Percentiles rank a stretch among this genome's conserved stretches.
Conservation (phyloP, 2,888 invertebrate genomes). For the Acholoe squamosa region DNA sequence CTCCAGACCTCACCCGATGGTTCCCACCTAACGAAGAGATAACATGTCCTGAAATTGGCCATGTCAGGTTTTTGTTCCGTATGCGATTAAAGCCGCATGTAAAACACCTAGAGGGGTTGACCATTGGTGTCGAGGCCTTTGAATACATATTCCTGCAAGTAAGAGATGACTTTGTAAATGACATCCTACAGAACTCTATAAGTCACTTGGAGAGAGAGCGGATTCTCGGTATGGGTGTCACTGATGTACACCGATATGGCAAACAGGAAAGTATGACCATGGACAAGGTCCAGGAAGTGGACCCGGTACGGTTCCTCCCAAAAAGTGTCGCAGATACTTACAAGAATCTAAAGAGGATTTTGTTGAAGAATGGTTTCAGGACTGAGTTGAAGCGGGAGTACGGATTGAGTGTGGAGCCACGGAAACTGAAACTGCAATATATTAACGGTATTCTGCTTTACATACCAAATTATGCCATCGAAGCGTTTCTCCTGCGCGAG, state of each 20-base stretch:
- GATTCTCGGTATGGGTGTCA: slow-evolving; percentile 63
- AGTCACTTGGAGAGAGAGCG: slow-evolving; percentile 60
- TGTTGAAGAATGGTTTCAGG: slow-evolving; percentile 39
- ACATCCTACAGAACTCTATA: background rate
- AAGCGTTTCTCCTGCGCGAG: slow-evolving; percentile 9
- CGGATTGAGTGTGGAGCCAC: background rate
- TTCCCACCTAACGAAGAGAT: slow-evolving; percentile 4
- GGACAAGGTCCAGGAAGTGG: background rate
- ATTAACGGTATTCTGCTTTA: background rate
- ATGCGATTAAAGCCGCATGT: slow-evolving; percentile 33
- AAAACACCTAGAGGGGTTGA: background rate
- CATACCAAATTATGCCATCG: slow-evolving; percentile 6
- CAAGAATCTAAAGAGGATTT: background rate
- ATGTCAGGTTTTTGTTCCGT: background rate
- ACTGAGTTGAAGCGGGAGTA: slow-evolving; percentile 22
- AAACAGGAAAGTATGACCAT: slow-evolving; percentile 55
- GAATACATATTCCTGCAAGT: slow-evolving; percentile 67
- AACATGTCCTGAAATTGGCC: slow-evolving; percentile 16
- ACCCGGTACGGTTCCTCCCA: slow-evolving; percentile 33
- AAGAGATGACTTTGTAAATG: slow-evolving; percentile 66
- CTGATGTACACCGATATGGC: slow-evolving; percentile 65
- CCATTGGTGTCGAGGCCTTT: slow-evolving; percentile 46
- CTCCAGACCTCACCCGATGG: background rate
- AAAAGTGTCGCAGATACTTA: slow-evolving; percentile 24
- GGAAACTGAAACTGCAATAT: slow-evolving; percentile 18